A percentile compares a stretch with the other conserved stretches of the same genome.
Conservation (phyloP, 35 echinoderm and acorn worm genomes). For the Ophiothrix spiculata region DNA sequence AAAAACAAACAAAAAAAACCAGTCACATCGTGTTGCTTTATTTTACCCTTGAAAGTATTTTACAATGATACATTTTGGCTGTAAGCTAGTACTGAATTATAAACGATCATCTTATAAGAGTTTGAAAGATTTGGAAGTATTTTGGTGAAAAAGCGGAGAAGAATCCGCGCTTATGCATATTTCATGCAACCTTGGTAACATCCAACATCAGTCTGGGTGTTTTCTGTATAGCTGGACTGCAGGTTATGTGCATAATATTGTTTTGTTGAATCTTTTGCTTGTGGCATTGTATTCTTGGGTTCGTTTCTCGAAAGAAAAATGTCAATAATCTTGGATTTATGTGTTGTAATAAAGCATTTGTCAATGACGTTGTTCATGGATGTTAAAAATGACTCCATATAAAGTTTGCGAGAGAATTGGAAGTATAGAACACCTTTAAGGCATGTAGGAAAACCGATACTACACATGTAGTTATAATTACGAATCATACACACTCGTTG, state of each 20-base stretch:
- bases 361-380: background rate
- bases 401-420: conserved; percentile 2
- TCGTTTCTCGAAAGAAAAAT: background rate
- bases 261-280: background rate
- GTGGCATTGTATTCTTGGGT: background rate
- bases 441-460: background rate
- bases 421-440: background rate
- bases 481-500: background rate
- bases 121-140: background rate
- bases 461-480: conserved; percentile 13
- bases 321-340: background rate
- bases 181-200: conserved; percentile 6
- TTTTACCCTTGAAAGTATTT: no score
- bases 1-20: no score
- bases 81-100: background rate
- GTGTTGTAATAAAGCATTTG: background rate
- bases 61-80: background rate
- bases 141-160: background rate
- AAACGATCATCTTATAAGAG: background rate
- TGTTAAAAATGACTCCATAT: conserved; percentile 1
- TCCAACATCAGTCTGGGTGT: background rate
- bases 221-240: background rate
- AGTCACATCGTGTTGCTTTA: no score
- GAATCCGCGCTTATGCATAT: background rate
- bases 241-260: conserved; percentile 5